Conservation (phyloP, 2,113 vertebrate genomes). For the Chaetodon auriga region DNA sequence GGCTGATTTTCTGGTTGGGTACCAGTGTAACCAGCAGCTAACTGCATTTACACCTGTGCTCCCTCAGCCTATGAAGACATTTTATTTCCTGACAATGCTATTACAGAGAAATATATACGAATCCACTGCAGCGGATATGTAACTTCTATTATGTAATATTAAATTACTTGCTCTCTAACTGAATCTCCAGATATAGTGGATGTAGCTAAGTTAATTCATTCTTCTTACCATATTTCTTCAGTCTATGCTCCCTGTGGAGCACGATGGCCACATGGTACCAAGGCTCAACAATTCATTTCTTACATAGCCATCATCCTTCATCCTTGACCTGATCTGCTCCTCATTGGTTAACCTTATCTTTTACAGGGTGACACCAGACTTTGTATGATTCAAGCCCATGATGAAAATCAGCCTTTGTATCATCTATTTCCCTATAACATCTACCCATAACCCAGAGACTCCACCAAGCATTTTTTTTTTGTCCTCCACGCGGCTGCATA, state of each 20-base stretch:
- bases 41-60: constrained; percentile 41
- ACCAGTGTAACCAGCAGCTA: constrained; percentile 47
- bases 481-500: no score
- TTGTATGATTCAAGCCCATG: not conserved
- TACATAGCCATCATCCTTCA: not conserved
- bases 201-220: constrained; percentile 7
- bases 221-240: not conserved
- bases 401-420: not conserved
- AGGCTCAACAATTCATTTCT: constrained; percentile 19
- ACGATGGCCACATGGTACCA: not conserved
- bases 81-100: constrained; percentile 37
- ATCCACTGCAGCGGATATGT: not conserved
- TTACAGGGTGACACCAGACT: not conserved
- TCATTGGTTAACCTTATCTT: not conserved
- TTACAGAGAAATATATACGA: not conserved
- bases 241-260: constrained; percentile 6
- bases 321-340: not conserved
- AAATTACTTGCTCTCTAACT: constrained; percentile 3
- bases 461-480: no score
- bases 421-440: not conserved
- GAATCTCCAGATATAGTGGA: constrained; percentile 4
- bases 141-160: constrained; percentile 2
- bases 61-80: constrained; percentile 34
- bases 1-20: constrained; percentile 65
- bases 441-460: not conserved